These are phyloP conservation scores for Drosophila grimshawi DNA, from an alignment of 1,140 invertebrate species.

Conservation along the genomic window DNA sequence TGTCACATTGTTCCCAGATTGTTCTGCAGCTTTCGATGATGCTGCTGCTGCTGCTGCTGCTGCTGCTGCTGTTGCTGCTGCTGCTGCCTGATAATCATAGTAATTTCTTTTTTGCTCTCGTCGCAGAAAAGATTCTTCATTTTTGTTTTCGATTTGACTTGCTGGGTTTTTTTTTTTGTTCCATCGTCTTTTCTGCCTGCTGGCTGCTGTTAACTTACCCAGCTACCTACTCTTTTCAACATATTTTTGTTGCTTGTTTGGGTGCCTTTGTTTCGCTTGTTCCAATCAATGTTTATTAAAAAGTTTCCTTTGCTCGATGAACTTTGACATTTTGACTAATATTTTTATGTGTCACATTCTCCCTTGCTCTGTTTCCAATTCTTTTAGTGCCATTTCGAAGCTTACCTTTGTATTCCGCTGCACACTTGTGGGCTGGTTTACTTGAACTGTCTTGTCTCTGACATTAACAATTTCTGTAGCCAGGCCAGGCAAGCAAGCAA, in stretches of 20 bases:
- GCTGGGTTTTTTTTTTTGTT: conserved; percentile 11
- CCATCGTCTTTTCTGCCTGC: background rate
- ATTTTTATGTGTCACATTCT: conserved; percentile 17
- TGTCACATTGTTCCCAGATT: conserved; percentile 14
- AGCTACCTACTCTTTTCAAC: background rate
- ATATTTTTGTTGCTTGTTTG: conserved; percentile 2
- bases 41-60: conserved; percentile 1
- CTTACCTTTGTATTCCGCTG: conserved; percentile 10
- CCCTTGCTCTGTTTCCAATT: background rate
- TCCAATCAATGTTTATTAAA: conserved; percentile 72
- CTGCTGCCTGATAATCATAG: conserved; percentile 58
- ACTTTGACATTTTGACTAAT: conserved; percentile 60
- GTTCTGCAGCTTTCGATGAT: background rate
- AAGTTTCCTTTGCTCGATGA: conserved; percentile 57
- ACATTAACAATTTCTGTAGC: conserved; percentile 10
- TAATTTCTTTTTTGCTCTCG: conserved; percentile 35
- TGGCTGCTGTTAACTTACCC: too few species aligned
- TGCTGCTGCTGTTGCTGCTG: background rate
- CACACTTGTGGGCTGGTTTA: conserved; percentile 18
- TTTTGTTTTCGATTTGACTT: conserved; percentile 42
- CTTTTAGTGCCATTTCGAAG: conserved; percentile 1
- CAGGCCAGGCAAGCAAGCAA: background rate
- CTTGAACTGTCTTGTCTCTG: conserved; percentile 1
- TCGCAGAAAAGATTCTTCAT: conserved; percentile 40
- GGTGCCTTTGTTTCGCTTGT: conserved; percentile 34